Base-by-base conservation (phyloP, 2,113 vertebrate species). In the Callocephalon fimbriatum region DNA sequence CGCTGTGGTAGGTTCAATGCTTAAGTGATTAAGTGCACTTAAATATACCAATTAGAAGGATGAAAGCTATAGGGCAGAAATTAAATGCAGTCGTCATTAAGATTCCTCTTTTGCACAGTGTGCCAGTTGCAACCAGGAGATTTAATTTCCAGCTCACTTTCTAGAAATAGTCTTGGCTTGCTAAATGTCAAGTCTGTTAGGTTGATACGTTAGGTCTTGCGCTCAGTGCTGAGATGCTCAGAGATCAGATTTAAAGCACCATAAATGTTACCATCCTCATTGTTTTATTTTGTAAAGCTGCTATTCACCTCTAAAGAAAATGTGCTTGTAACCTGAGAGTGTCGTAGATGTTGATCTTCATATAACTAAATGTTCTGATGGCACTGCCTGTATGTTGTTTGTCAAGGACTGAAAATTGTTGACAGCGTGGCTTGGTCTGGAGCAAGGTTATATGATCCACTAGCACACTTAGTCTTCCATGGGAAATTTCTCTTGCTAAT, bases 111-210 rank as follows among this genome's bases (percentile, higher is more conserved):
- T 53, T 81, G 9, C 32, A n/a, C 45, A 37, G 58, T 54, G 51
- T 87, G 67, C 95, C 88, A 86, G 7, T 91, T 96, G 61, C 92
- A 77, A 32, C 87, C 71, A 58, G 48, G 59, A 48, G 78, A 89
- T 91, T 67, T 95, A 27, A 93, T 90, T 89, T 94, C 86, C 62
- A 94, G 8, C 61, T 97, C 38, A 56, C 67, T 94, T 96, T 89
- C 82, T 94, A 96, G 94, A 88, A 96, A 94, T 96, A 96, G 97
- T 81, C 51, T 84, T 93, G 87, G 83, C 66, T 86, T 95, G 62
- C 88, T 84, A 86, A 97, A 95, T 95, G 83, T 93, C 86, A 92
- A 7, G 58, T 14, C 59, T 86, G 67, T 88, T 94, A 71, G 74
- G 56, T 35, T 89, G 45, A 78, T 71, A 71, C 6, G 10, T 73